These are phyloP conservation scores for Drosophila mettleri DNA, from an alignment of 2,888 invertebrate genomes.

Conservation along the genomic window DNA sequence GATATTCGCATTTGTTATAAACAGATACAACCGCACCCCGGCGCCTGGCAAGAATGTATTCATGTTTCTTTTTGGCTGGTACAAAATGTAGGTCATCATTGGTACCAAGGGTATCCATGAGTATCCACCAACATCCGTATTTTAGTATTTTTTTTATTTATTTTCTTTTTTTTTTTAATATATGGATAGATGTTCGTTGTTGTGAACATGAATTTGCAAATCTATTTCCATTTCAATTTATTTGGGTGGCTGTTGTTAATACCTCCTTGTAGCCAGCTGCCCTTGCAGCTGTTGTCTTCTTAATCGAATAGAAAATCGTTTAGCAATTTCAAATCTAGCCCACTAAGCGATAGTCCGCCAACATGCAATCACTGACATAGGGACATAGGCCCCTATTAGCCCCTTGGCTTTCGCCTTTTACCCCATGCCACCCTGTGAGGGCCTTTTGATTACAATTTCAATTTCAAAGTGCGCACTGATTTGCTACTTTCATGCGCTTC, in stretches of 20 bases:
- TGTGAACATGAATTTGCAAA: conserved; percentile 75
- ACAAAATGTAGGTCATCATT: conserved; percentile 73
- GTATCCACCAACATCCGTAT: conserved; percentile 42
- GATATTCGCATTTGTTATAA: conserved; percentile 64
- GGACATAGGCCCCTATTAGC: not conserved
- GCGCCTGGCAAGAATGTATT: conserved; percentile 38
- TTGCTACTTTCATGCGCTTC: conserved; percentile 68
- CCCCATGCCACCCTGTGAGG: conserved; percentile 27
- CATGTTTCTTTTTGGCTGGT: conserved; percentile 29
- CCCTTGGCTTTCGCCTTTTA: not conserved
- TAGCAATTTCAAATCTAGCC: conserved; percentile 71
- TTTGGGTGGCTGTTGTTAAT: conserved; percentile 43
- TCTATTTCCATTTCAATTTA: conserved; percentile 72
- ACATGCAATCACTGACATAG: conserved; percentile 11
- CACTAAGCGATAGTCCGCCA: conserved; percentile 57
- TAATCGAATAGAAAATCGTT: conserved; percentile 77
- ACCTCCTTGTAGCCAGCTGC: conserved; percentile 27
- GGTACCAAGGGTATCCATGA: conserved; percentile 45
- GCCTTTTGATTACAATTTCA: conserved; percentile 72
- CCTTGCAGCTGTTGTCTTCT: conserved; percentile 55
- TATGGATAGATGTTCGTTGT: conserved; percentile 51
- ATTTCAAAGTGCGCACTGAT: conserved; percentile 68
- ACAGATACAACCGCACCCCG: conserved; percentile 29
- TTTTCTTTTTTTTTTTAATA: conserved; percentile 38
- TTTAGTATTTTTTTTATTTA: conserved; percentile 35